A percentile compares a stretch with the other conserved stretches of the same genome.
Conservation (phyloP, 2,888 invertebrate genomes). For the Pedicia rivosa region DNA sequence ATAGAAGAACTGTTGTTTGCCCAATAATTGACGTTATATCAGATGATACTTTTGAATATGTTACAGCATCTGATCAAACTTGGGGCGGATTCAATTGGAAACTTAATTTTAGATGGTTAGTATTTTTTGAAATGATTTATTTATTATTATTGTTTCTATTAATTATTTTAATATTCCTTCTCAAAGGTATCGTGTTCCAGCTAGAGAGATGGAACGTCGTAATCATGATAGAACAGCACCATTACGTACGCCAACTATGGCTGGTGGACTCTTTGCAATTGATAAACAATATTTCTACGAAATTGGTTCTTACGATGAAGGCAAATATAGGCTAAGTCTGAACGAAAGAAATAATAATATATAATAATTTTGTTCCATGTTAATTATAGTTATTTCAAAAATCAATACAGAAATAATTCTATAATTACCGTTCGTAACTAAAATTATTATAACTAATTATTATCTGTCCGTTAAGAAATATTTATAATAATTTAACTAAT, state of each 20-base stretch:
- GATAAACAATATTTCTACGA: slow-evolving; percentile 95
- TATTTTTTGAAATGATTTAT: slow-evolving; percentile 7
- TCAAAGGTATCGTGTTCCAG: slow-evolving; percentile 97
- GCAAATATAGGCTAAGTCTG: no score
- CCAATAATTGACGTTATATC: slow-evolving; percentile 99
- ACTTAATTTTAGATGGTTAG: slow-evolving; percentile 93
- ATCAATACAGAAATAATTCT: no score
- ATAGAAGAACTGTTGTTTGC: slow-evolving; percentile 88
- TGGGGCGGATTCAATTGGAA: slow-evolving; percentile 99
- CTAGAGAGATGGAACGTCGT: slow-evolving; percentile 87
- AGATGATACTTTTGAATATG: slow-evolving; percentile 97
- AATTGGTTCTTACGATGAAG: slow-evolving; percentile 94
- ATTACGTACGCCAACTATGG: slow-evolving; percentile 93
- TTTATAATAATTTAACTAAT: no score
- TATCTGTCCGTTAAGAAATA: no score
- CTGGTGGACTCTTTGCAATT: slow-evolving; percentile 90
- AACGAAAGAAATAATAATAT: no score
- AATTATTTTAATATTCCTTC: no score
- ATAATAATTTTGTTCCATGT: no score
- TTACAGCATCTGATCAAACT: slow-evolving; percentile 96
- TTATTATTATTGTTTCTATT: slow-evolving; percentile 1
- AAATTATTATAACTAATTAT: no score
- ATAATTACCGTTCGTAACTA: no score
- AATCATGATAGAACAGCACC: slow-evolving; percentile 87
- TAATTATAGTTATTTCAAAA: no score